Evolutionary conservation across 2,113 vertebrate genomes (phyloP), one percentile per base, ranked within the genome.

Genomic region (Clarias magur): DNA sequence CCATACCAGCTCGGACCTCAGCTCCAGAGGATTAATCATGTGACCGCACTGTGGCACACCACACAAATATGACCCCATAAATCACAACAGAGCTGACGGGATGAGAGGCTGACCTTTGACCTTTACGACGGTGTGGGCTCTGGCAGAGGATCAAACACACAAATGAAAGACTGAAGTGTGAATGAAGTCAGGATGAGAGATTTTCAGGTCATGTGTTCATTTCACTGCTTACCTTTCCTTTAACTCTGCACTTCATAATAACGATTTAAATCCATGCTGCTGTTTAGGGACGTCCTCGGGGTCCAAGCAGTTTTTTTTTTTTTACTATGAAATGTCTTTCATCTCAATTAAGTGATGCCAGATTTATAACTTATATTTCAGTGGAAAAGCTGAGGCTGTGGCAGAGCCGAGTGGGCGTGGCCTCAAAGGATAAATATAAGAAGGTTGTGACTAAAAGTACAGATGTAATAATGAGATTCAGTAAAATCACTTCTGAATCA

Each of bases 21-120:
- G 79, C 30, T 11, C 27, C 79, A 25, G 27, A 57, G 57, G 56
- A 83, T 68, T 68, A 53, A 83, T 83, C 63, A 68, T 62, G 57
- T 60, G 79, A 62, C 79, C 79, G 27, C 79, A 19, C 38, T 60
- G 57, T 60, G 79, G 62, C 23, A 15, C 63, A 3, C 63, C 42
- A 67, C 38, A 42, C 63, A 54, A 67, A 83, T 53, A 42, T 67
- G 82, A 68, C 38, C 63, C 62, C 42, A 83, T 83, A 83, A 83
- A 83, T 83, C 82, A 68, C 63, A 67, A 68, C 63, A 53, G 48
- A 48, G 82, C 62, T 83, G 25, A 27, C 53, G 25, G 38, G n/a
- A 67, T 17, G 81, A 67, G 62, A 34, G 27, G 56, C 9, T 80
- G 79, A 60, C 79, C 79, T 62, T 60, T 80, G 56, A 38, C 57